Evolutionary conservation across 2,113 vertebrate species (phyloP).

Genomic region (Peucedramus taeniatus): DNA sequence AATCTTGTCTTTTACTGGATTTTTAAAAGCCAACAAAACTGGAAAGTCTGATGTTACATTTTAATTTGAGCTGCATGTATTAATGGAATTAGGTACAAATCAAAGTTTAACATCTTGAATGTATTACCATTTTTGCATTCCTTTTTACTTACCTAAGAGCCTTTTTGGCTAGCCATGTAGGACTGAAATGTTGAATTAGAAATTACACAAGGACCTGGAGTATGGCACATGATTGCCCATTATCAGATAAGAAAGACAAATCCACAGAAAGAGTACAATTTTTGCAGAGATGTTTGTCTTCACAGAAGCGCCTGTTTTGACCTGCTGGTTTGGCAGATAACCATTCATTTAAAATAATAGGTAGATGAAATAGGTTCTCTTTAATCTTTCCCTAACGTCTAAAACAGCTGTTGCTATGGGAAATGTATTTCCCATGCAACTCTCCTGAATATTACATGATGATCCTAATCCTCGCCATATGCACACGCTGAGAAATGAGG

Average conservation of each 20-base stretch:
- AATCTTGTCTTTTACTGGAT: not conserved
- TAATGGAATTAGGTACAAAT: conserved; percentile 45
- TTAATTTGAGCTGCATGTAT: conserved; percentile 4
- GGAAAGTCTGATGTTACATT: not conserved
- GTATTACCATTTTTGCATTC: conserved; percentile 50
- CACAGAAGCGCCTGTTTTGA: not conserved
- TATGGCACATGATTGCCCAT: not conserved
- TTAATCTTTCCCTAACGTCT: conserved; percentile 45
- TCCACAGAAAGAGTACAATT: not conserved
- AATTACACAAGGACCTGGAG: conserved; percentile 7
- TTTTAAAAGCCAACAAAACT: not conserved
- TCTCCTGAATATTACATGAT: conserved; percentile 54
- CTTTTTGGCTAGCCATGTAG: not conserved
- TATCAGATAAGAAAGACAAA: conserved; percentile 35
- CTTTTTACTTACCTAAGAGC: conserved; percentile 33
- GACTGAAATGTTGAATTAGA: conserved; percentile 18
- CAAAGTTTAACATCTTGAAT: conserved; percentile 29
- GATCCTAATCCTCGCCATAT: conserved; percentile 17
- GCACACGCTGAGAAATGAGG: not conserved
- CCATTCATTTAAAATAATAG: conserved; percentile 47
- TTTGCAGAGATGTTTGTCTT: not conserved
- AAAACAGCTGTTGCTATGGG: conserved; percentile 60
- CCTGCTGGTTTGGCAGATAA: conserved; percentile 32
- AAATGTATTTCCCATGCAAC: conserved; percentile 32
- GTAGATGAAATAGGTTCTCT: conserved; percentile 31